Base-by-base conservation (phyloP, 2,797 vertebrate species). In the Sebastes dallii region DNA sequence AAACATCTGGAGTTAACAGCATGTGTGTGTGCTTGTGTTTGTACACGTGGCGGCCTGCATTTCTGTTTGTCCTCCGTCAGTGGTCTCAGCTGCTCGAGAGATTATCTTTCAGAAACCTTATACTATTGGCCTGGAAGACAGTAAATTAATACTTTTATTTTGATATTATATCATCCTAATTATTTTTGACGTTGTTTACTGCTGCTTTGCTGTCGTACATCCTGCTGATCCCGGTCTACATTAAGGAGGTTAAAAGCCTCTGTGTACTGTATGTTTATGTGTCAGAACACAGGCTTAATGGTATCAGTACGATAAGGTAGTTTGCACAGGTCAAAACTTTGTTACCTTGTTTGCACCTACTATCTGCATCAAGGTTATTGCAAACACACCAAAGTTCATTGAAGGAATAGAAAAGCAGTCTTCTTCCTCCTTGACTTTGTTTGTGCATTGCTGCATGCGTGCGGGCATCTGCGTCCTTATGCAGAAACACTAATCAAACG, bases 1-100 rank as follows among this genome's bases (percentile, higher is more conserved):
- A 5, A 86, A 88, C 89, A 92, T 88, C 86, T 89, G 83, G 71
- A 78, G 77, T 77, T 36, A 58, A 36, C 74, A 59, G 73, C 34
- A 1, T 69, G 83, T 66, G 78, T 67, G 66, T 30, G 14, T 55
- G 72, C 22, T 32, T 62, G 32, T 81, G 59, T 87, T 54, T 74
- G 29, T 75, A 46, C 32, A 59, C 5, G 7, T 34, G 79, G 14
- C 4, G 29, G 27, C n/a, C 24, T 62, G 61, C 66, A 8, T 59
- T 70, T 29, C 24, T 75, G 69, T 79, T 75, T 74, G 29, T 66
- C 52, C 78, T 42, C 50, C 7, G 67, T 85, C 77, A 69, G 66
- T n/a, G 56, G 32, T 61, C 77, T 81, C 87, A 83, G 85, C 80
- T 80, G 83, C 66, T 69, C 20, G 2, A 32, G 65, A 80, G 72